Evolutionary conservation across 1,140 invertebrate species (phyloP).

Genomic region (Plectus sambesii): DNA sequence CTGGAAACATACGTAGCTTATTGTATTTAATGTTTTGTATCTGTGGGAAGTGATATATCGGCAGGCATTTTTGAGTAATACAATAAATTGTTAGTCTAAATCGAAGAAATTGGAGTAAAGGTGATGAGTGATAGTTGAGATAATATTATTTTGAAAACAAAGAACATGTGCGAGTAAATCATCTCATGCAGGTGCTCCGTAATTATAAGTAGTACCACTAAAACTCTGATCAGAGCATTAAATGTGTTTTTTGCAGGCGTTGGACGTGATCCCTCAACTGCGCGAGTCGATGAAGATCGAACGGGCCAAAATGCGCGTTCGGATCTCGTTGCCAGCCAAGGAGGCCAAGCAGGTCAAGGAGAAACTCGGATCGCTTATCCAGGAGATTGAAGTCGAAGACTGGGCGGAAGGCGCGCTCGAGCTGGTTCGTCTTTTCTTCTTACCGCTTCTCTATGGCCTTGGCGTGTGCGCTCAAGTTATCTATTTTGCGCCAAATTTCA

Average conservation of each 20-base stretch:
- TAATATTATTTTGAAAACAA: too few relatives aligned
- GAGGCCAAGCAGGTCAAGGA: conserved; percentile 60
- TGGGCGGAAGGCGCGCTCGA: conserved; percentile 41
- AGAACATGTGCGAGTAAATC: too few relatives aligned
- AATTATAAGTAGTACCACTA: too few relatives aligned
- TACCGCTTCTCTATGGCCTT: conserved; percentile 1
- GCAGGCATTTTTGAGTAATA: too few relatives aligned
- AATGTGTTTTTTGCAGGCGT: conserved; percentile 55
- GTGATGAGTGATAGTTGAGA: too few relatives aligned
- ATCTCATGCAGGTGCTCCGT: too few relatives aligned
- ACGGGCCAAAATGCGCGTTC: conserved; percentile 84
- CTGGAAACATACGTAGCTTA: too few relatives aligned
- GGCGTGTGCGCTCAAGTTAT: not conserved
- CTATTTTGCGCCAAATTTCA: not conserved
- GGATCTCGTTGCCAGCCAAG: conserved; percentile 62
- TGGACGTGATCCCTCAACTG: conserved; percentile 82
- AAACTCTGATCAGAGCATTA: too few relatives aligned
- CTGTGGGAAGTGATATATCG: too few relatives aligned
- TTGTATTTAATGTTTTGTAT: too few relatives aligned
- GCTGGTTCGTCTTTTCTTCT: conserved; percentile 24
- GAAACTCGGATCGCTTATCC: conserved; percentile 48
- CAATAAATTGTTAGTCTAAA: too few relatives aligned
- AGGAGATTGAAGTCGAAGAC: conserved; percentile 37
- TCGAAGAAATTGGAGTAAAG: too few relatives aligned
- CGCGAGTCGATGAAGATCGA: conserved; percentile 77